Conservation (phyloP, 2,888 invertebrate species). For the Drymonia ruficornis region DNA sequence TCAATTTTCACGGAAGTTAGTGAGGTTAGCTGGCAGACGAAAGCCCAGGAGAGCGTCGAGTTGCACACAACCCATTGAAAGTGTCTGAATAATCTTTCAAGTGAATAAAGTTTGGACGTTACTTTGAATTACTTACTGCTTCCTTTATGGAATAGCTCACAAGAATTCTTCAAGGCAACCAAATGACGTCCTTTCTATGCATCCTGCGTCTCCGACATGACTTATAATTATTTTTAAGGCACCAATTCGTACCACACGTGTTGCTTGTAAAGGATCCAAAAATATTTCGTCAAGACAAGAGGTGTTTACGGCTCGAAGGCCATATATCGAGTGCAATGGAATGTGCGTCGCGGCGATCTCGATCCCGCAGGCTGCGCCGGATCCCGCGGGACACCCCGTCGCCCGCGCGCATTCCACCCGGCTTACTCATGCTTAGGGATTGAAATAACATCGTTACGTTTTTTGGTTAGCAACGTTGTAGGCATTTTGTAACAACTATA, state of each 20-base stretch:
- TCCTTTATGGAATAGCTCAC: not conserved
- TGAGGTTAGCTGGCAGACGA: not conserved
- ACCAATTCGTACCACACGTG: too few species aligned
- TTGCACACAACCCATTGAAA: not conserved
- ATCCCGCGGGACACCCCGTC: slow-evolving; percentile 29
- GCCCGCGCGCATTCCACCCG: slow-evolving; percentile 36
- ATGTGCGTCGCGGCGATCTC: slow-evolving; percentile 26
- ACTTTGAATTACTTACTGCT: not conserved
- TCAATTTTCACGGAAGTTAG: slow-evolving; percentile 13
- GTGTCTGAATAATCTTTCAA: slow-evolving; percentile 12
- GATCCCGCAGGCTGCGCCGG: slow-evolving; percentile 20
- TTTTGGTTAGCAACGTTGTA: not conserved
- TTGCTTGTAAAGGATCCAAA: too few species aligned
- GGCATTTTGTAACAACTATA: not conserved
- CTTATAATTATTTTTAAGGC: too few species aligned
- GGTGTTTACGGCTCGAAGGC: slow-evolving; percentile 8
- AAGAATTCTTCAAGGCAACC: too few species aligned
- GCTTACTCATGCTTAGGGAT: slow-evolving; percentile 31
- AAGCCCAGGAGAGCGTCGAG: not conserved
- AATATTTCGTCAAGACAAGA: not conserved
- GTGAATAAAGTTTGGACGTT: not conserved
- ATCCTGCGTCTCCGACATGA: too few species aligned
- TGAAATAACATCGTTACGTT: not conserved
- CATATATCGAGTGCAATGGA: slow-evolving; percentile 29
- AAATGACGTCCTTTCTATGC: too few species aligned